Conservation (phyloP, 92 coral and sea anemone genomes). For the Epizoanthus ramosus region DNA sequence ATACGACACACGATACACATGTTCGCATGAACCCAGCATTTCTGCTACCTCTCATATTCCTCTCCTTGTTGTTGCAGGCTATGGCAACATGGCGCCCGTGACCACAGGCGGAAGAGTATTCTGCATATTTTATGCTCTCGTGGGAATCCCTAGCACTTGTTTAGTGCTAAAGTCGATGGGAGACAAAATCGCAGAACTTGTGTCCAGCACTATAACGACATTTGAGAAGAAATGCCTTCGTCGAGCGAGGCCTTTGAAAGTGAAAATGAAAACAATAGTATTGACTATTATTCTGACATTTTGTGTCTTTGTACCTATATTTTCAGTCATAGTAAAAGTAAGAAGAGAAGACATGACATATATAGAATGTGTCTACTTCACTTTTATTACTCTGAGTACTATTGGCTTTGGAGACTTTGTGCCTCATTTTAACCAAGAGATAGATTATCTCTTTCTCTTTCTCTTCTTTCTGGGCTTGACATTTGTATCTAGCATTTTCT, state of each 20-base stretch:
- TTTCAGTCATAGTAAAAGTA: constrained; percentile 49
- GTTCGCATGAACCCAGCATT: not conserved
- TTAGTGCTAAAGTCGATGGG: constrained; percentile 76
- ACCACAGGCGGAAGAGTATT: constrained; percentile 76
- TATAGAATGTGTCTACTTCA: constrained; percentile 73
- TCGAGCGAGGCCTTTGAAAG: constrained; percentile 39
- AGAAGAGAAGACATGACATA: constrained; percentile 53
- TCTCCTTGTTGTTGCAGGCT: constrained; percentile 54
- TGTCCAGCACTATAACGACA: constrained; percentile 33
- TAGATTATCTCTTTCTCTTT: constrained; percentile 57
- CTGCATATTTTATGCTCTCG: constrained; percentile 69
- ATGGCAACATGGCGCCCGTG: constrained; percentile 80
- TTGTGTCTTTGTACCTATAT: constrained; percentile 52
- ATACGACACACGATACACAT: no score
- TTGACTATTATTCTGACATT: constrained; percentile 49
- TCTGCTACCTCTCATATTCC: not conserved
- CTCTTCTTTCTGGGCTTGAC: constrained; percentile 71
- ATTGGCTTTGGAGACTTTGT: constrained; percentile 86
- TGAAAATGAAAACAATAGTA: constrained; percentile 67
- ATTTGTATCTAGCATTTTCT: constrained; percentile 78
- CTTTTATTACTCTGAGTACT: constrained; percentile 74
- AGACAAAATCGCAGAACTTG: constrained; percentile 57
- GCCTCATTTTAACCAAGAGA: constrained; percentile 51
- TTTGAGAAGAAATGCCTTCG: constrained; percentile 61
- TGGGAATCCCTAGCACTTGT: constrained; percentile 83